phyloP scores from a whole-genome alignment of 2,797 vertebrate genomes.

The Anomalospiza imberbis region DNA sequence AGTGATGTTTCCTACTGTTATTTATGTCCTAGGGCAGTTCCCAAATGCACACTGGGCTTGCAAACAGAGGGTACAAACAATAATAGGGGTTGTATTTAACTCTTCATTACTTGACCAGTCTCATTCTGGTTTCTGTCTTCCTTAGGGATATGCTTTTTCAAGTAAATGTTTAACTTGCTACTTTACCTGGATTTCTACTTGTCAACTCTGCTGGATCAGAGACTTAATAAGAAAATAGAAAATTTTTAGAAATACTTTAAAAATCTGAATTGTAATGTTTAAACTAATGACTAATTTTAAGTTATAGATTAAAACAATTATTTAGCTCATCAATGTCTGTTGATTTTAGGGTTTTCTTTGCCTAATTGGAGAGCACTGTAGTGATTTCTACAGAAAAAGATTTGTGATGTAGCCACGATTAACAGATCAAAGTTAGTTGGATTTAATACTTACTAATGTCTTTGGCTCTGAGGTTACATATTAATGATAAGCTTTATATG shows the following conservation, averaged over 20 bases:
- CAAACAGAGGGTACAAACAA: neutral
- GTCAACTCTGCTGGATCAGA: neutral
- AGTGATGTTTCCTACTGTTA: constrained; percentile 10
- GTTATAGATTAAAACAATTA: neutral
- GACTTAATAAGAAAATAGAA: neutral
- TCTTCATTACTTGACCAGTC: neutral
- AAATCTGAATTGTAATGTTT: neutral
- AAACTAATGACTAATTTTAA: neutral
- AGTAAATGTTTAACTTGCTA: neutral
- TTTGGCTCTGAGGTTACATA: neutral
- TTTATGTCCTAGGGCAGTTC: constrained; percentile 12
- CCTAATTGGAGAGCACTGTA: neutral
- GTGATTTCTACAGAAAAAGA: neutral
- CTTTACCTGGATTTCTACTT: neutral
- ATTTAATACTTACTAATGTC: neutral
- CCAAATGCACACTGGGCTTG: neutral
- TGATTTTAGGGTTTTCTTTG: neutral
- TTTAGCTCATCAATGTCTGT: neutral
- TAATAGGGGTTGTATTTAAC: neutral
- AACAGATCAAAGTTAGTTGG: neutral
- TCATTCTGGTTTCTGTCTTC: neutral
- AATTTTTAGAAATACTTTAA: neutral
- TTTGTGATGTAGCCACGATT: neutral
- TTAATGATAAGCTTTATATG: neutral
- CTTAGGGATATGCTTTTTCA: neutral